Base-by-base conservation (phyloP, 2,888 invertebrate species). In the Hirtodrosophila histrioides region DNA sequence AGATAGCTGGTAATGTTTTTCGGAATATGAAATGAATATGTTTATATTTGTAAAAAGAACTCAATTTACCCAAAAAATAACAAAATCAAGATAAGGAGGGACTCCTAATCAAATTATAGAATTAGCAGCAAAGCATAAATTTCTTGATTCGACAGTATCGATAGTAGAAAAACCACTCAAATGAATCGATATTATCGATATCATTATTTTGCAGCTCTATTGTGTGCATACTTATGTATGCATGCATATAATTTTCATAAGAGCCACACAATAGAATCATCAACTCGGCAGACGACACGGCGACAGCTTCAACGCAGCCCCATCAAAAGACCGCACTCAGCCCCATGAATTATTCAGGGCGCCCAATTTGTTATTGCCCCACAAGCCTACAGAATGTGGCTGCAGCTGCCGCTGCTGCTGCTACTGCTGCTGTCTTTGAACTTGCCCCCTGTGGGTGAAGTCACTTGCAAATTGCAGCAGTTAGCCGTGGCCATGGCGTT, bases 191-290 rank as follows among this genome's bases (percentile, higher is more conserved):
- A 27, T 6, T 27, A 27, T 27, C 27, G 27, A 5, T 5, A 27
- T 4, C 27, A 27, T 5, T 6, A 27, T 27, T 17, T 17, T 17
- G 27, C 27, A 27, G 27, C 27, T 31, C 31, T 7, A 31, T 9
- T 8, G 9, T 49, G 56, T 35, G 23, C 27, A 7, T 6, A 8
- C 4, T 6, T 11, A 31, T 33, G 7, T 9, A 3, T 24, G 2
- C 5, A 33, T 33, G 31, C 46, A 43, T 49, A 55, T 64, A 49
- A 70, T 70, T 64, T 71, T 67, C 67, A 73, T 66, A 78, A 80
- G 64, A 40, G 73, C 40, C 50, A 56, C 56, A 65, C 74, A 66
- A 82, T 87, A 87, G 86, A 87, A 82, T 81, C 82, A 81, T 75
- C 86, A 81, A 62, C 57, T 60, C 44, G 66, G 65, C 70, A 65